Conservation (phyloP, 2,113 vertebrate genomes). For the Apodemus sylvaticus region DNA sequence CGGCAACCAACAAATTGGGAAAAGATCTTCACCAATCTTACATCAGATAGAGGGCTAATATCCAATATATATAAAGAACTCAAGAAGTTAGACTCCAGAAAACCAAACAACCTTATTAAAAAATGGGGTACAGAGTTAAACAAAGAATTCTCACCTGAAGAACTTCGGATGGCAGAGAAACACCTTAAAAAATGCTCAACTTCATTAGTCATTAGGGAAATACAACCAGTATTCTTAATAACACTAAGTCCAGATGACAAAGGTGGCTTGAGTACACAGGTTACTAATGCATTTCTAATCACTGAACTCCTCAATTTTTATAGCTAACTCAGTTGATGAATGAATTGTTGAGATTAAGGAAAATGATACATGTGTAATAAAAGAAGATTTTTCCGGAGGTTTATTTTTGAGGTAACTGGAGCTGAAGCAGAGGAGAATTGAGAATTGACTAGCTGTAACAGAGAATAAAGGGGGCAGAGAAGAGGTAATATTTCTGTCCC, state of each 20-base stretch:
- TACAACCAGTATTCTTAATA: too few species aligned
- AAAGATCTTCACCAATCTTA: too few species aligned
- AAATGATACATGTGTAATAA: conserved; percentile 62
- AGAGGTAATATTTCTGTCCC: conserved; percentile 80
- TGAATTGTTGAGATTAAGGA: not conserved
- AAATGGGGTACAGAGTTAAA: too few species aligned
- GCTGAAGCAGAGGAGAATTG: conserved; percentile 68
- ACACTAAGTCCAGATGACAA: conserved; percentile 46
- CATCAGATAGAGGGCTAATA: too few species aligned
- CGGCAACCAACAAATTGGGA: too few species aligned
- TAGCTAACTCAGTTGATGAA: conserved; percentile 1
- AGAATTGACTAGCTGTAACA: conserved; percentile 76
- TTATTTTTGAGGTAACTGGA: conserved; percentile 74
- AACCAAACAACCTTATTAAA: too few species aligned
- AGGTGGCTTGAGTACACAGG: conserved; percentile 25
- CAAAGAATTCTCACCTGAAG: too few species aligned
- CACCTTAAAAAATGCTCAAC: too few species aligned
- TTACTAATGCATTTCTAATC: conserved; percentile 27
- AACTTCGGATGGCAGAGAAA: too few species aligned
- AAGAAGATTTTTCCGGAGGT: conserved; percentile 52
- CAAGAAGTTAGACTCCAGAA: too few species aligned
- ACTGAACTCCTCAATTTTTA: conserved; percentile 43
- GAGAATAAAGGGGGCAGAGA: conserved; percentile 77
- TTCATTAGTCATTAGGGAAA: too few species aligned
- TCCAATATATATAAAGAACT: too few species aligned